Evolutionary conservation across 2,113 vertebrate species (phyloP), one percentile per base, ranked within the genome.

Genomic region (Odontesthes bonariensis): DNA sequence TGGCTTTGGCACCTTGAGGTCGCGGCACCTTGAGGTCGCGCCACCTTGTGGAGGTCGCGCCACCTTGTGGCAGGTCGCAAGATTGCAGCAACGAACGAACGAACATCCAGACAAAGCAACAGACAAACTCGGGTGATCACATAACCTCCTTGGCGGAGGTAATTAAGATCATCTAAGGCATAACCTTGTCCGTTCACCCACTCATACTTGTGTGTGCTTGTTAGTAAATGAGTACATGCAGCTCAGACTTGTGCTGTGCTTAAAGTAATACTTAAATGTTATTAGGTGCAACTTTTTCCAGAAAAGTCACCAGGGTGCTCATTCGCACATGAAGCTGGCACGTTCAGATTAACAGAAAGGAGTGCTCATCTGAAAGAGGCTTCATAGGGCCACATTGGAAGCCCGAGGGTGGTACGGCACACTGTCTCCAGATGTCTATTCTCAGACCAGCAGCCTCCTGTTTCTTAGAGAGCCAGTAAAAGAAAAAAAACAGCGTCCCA

Each of bases 401-500:
- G 58, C 31, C 49, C 64, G 40, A 65, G 59, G 42, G 51, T 60
- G 63, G 42, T 58, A 17, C 53, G 40, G 32, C 10, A 35, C 40
- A 71, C 69, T 77, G 52, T 77, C 59, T 77, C 76, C 82, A 85
- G 75, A 88, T 88, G 83, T 81, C 64, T 71, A 72, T 70, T 8
- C 47, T 31, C 63, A 88, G 85, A 85, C 78, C 58, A 42, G 61
- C 85, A 82, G 74, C 85, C 81, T 90, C 84, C 81, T 67, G 81
- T 75, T 82, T 82, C 89, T 70, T 52, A 74, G 78, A 84, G 83
- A 38, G 81, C 79, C 76, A 81, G 82, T 91, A 90, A 89, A 90
- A 85, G 74, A 75, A 73, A 69, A 12, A 54, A 22, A 54, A 27
- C 20, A 42, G 20, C 22, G 1, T 27, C 14, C 46, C 75, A 73